Percentiles rank a stretch among this genome's conserved stretches.
Conservation (phyloP, 2,113 vertebrate genomes). For the Alectura lathami region DNA sequence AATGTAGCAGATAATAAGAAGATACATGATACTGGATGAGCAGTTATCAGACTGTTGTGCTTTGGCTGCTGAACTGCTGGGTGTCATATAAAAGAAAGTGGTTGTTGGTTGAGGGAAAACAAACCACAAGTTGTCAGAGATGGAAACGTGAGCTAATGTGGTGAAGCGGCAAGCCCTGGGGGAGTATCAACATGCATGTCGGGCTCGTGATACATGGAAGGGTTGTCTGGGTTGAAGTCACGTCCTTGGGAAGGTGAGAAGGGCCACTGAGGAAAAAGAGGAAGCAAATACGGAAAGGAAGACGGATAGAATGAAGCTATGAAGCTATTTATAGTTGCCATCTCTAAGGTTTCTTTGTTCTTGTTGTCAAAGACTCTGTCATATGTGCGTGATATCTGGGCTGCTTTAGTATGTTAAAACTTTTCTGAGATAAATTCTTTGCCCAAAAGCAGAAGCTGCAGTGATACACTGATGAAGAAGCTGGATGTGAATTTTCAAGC, state of each 20-base stretch:
- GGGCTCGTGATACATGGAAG: not conserved
- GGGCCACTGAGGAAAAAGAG: not conserved
- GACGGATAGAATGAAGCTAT: not conserved
- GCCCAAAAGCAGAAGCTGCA: not conserved
- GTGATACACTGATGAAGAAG: not conserved
- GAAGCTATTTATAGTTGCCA: not conserved
- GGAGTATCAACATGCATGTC: not conserved
- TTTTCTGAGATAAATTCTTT: not conserved
- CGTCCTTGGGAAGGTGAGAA: not conserved
- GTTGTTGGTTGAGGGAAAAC: not conserved
- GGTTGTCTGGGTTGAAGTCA: not conserved
- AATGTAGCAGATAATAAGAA: slow-evolving; percentile 32
- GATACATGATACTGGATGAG: not conserved
- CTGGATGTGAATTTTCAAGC: slow-evolving; percentile 6
- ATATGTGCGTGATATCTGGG: not conserved
- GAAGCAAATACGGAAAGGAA: not conserved
- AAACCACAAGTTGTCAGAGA: not conserved
- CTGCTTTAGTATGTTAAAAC: not conserved
- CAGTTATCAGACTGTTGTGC: slow-evolving; percentile 1
- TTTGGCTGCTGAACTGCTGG: not conserved
- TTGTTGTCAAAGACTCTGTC: not conserved
- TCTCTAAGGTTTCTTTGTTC: not conserved
- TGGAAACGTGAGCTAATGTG: not conserved
- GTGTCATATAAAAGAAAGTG: not conserved
- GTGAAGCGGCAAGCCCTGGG: not conserved